Evolutionary conservation across 2,113 vertebrate genomes (phyloP), one percentile per base, ranked within the genome.

Genomic region (Gnathonemus echidnorhynchus): DNA sequence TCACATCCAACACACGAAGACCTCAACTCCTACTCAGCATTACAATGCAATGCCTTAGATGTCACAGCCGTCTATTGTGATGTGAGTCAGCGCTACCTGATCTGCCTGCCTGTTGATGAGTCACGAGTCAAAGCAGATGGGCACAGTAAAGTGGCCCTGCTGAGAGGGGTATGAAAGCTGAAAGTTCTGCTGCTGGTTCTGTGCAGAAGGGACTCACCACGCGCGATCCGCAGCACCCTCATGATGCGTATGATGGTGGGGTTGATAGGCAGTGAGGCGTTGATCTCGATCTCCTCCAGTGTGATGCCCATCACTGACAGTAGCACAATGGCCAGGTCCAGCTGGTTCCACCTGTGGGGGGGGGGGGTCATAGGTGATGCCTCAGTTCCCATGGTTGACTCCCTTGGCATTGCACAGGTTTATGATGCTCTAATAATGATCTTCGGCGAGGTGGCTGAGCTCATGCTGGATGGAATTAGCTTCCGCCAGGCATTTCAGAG

Each of bases 211-310:
- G 27, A 35, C 93, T 94, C 94, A 99, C 98, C 98, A 90, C 98
- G 95, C 31, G 98, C 97, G 0, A 99, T 99, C 42, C 98, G 97
- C 88, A 99, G 95, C 5, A 99, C 98, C 88, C 98, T 96, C 98
- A 99, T 99, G 94, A 99, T 99, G 56, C 98, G 95, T 92, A 99
- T 99, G 95, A 99, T 99, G 52, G 98, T 99, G 89, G 98, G 98
- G 93, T 99, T 99, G 95, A 99, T 99, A 92, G 98, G 98, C 88
- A 99, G 96, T 2, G 98, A 97, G 0, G 98, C 97, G 0, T 98
- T 99, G 93, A 99, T 98, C 95, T 99, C 97, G 4, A 99, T 99
- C 95, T 99, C 98, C 93, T 99, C 98, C 95, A 99, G 50, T 0
- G 95, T 99, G 95, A 99, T 99, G 90, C 98, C 98, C 98, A 99